Conservation (phyloP, 2,113 vertebrate species). For the Forbesichthys papilliferus region DNA sequence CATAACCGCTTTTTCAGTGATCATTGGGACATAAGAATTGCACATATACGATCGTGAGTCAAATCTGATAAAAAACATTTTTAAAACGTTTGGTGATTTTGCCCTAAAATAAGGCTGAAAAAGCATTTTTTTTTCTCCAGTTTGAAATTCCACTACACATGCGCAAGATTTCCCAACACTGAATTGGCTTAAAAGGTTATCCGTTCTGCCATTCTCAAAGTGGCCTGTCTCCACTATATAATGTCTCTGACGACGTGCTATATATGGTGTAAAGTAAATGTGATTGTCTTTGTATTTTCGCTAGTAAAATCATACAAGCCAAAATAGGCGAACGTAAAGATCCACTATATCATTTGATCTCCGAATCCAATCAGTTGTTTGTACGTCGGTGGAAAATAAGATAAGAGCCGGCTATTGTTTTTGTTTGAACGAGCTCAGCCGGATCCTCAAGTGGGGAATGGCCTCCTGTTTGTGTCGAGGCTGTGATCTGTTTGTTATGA, state of each 20-base stretch:
- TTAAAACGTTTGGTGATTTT: slow-evolving; percentile 49
- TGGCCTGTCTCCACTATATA: too few species aligned
- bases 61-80: too few species aligned
- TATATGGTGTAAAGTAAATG: slow-evolving; percentile 39
- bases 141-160: too few species aligned
- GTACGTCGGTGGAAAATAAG: slow-evolving; percentile 26
- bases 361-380: slow-evolving; percentile 36
- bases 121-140: too few species aligned
- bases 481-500: slow-evolving; percentile 61
- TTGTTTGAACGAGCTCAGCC: slow-evolving; percentile 44
- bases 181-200: too few species aligned
- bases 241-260: too few species aligned
- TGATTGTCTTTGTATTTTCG: slow-evolving; percentile 34
- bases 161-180: too few species aligned
- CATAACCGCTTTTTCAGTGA: too few species aligned
- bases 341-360: slow-evolving; percentile 30
- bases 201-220: too few species aligned
- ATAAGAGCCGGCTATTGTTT: slow-evolving; percentile 37
- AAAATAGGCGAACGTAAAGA: slow-evolving; percentile 44
- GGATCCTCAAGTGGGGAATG: slow-evolving; percentile 38
- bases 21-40: too few species aligned
- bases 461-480: slow-evolving; percentile 41
- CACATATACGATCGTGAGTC: too few species aligned
- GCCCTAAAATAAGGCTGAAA: slow-evolving; percentile 10
- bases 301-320: slow-evolving; percentile 41